Conservation (phyloP, 2,113 vertebrate genomes). For the Phyllostomus discolor region DNA sequence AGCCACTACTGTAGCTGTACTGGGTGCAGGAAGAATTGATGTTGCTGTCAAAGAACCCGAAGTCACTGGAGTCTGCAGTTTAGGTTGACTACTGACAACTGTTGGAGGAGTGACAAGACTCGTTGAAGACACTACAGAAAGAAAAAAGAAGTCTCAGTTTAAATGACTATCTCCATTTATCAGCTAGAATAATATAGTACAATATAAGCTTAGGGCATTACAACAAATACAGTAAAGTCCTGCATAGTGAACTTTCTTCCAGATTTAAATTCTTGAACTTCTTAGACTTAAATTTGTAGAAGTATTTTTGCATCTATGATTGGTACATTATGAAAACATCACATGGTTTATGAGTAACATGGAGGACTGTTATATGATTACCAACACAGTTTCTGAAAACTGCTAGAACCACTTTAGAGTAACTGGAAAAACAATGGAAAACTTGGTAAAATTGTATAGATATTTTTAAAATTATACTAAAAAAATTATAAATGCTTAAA, state of each 20-base stretch:
- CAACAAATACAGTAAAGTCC: not conserved
- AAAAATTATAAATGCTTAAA: not conserved
- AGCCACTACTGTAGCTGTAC: slow-evolving; percentile 81
- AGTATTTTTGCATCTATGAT: not conserved
- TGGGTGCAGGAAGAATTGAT: slow-evolving; percentile 81
- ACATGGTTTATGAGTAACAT: not conserved
- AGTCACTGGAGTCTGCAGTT: slow-evolving; percentile 78
- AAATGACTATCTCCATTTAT: not conserved
- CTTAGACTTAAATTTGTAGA: slow-evolving; percentile 9
- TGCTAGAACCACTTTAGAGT: not conserved
- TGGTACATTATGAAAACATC: not conserved
- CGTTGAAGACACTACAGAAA: slow-evolving; percentile 76
- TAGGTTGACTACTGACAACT: slow-evolving; percentile 78
- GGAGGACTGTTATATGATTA: not conserved
- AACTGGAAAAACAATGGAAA: not conserved
- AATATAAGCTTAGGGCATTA: not conserved
- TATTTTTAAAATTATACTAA: slow-evolving; percentile 30
- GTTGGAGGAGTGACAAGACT: slow-evolving; percentile 74
- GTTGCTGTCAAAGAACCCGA: slow-evolving; percentile 79
- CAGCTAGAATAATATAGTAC: not conserved
- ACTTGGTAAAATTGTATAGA: not conserved
- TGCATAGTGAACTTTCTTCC: not conserved
- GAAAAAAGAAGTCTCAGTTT: not conserved
- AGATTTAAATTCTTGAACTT: slow-evolving; percentile 26
- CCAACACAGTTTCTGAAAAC: not conserved